phyloP scores from a whole-genome alignment of 2,888 invertebrate species.

The Xestoiulus laeticollis region DNA sequence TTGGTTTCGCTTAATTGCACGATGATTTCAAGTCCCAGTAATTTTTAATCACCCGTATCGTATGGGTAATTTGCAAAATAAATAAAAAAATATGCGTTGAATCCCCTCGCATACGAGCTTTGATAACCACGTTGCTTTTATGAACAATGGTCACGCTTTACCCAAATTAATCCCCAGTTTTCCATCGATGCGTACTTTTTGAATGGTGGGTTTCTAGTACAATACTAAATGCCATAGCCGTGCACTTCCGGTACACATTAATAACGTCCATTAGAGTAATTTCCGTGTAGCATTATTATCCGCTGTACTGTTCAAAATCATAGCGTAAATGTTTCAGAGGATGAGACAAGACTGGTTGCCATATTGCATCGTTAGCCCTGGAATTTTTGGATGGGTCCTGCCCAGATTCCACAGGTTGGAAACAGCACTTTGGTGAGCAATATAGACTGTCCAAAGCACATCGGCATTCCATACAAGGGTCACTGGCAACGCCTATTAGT shows the following conservation, averaged over 20 bases:
- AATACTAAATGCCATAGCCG: slow-evolving; percentile 24
- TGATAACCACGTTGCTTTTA: background rate
- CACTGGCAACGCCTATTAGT: slow-evolving; percentile 60
- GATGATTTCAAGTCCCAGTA: background rate
- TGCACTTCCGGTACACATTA: background rate
- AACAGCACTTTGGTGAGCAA: slow-evolving; percentile 61
- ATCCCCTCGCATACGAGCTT: background rate
- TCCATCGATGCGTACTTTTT: slow-evolving; percentile 25
- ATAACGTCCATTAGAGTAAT: background rate
- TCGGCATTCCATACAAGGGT: slow-evolving; percentile 60
- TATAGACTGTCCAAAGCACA: slow-evolving; percentile 60
- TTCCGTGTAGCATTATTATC: background rate
- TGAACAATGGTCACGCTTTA: slow-evolving; percentile 17
- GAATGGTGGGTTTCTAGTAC: background rate
- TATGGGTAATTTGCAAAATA: slow-evolving; percentile 6
- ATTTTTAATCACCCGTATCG: slow-evolving; percentile 21
- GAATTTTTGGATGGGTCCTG: slow-evolving; percentile 50
- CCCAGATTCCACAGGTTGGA: slow-evolving; percentile 58
- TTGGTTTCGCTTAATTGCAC: background rate
- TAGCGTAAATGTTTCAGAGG: slow-evolving; percentile 55
- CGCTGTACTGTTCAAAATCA: slow-evolving; percentile 53
- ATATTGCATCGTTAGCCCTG: slow-evolving; percentile 50
- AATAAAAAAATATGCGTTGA: background rate
- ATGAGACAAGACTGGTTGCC: slow-evolving; percentile 54
- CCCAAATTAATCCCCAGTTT: background rate